Conservation (phyloP, 2,888 invertebrate species). For the Cataglyphis cursor region DNA sequence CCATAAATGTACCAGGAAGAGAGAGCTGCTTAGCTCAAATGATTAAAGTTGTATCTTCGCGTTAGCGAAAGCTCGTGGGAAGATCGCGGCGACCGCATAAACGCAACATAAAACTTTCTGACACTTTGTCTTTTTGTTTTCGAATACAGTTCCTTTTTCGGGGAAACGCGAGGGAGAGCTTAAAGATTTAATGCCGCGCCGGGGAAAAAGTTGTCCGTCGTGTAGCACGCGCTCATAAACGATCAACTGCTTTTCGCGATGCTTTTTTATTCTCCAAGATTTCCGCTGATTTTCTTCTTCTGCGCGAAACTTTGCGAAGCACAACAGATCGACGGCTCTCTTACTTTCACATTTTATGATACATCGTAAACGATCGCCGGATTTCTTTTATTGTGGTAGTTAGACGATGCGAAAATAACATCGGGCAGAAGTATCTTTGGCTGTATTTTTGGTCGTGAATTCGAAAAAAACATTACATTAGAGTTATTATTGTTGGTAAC, state of each 20-base stretch:
- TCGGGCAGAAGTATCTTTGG: not conserved
- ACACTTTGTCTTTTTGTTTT: slow-evolving; percentile 60
- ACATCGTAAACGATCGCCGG: slow-evolving; percentile 33
- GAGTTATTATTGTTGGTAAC: not conserved
- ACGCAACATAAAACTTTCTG: slow-evolving; percentile 69
- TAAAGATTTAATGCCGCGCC: slow-evolving; percentile 46
- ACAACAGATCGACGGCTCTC: slow-evolving; percentile 30
- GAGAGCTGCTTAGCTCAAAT: slow-evolving; percentile 40
- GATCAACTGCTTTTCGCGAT: slow-evolving; percentile 36
- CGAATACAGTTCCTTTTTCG: slow-evolving; percentile 34
- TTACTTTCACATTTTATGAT: slow-evolving; percentile 38
- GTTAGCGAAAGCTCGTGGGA: slow-evolving; percentile 42
- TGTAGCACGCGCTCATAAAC: slow-evolving; percentile 54
- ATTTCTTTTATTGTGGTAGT: slow-evolving; percentile 35
- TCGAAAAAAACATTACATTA: not conserved
- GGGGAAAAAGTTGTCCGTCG: slow-evolving; percentile 43
- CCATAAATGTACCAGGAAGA: not conserved
- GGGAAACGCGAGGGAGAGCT: slow-evolving; percentile 39
- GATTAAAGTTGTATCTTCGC: slow-evolving; percentile 51
- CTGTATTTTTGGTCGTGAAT: not conserved
- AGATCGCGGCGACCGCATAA: slow-evolving; percentile 28
- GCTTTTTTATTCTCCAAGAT: slow-evolving; percentile 29
- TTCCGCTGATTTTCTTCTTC: slow-evolving; percentile 49
- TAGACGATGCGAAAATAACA: slow-evolving; percentile 8
- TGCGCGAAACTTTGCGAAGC: slow-evolving; percentile 4